A percentile compares a stretch with the other conserved stretches of the same genome.
These are phyloP conservation scores for Sorex araneus DNA, from an alignment of 2,113 vertebrate genomes.

Conservation along the genomic window DNA sequence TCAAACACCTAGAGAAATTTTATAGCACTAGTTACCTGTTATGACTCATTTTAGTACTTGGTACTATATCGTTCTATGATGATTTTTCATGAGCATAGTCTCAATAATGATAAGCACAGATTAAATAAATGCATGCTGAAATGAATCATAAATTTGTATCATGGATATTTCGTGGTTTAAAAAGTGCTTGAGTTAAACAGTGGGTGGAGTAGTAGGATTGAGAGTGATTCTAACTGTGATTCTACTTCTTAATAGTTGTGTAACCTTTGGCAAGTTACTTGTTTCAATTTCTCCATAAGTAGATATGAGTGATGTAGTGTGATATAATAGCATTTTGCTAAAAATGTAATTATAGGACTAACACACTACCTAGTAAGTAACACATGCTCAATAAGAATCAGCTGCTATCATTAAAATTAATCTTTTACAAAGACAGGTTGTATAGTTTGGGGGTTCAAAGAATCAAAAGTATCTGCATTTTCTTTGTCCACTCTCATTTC, in stretches of 20 bases:
- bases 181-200: constrained; percentile 53
- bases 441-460: constrained; percentile 47
- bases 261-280: constrained; percentile 54
- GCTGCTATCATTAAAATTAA: constrained; percentile 43
- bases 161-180: constrained; percentile 25
- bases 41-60: constrained; percentile 54
- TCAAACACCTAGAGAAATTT: neutral
- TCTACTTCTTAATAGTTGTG: constrained; percentile 51
- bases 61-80: constrained; percentile 29
- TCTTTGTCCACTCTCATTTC: neutral
- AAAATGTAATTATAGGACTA: constrained; percentile 47
- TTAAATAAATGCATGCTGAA: constrained; percentile 52
- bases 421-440: constrained; percentile 40
- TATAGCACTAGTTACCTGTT: neutral
- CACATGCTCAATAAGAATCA: constrained; percentile 48
- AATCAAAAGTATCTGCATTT: constrained; percentile 51
- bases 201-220: constrained; percentile 6
- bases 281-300: constrained; percentile 41
- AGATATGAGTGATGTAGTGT: constrained; percentile 33
- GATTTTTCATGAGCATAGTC: constrained; percentile 25
- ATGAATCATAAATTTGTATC: constrained; percentile 39
- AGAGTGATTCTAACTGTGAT: constrained; percentile 26
- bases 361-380: constrained; percentile 18
- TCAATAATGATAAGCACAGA: constrained; percentile 46
- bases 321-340: constrained; percentile 20